Evolutionary conservation across 35 echinoderm and acorn worm genomes (phyloP), one percentile per base, ranked within the genome.

Genomic region (Patiria miniata): DNA sequence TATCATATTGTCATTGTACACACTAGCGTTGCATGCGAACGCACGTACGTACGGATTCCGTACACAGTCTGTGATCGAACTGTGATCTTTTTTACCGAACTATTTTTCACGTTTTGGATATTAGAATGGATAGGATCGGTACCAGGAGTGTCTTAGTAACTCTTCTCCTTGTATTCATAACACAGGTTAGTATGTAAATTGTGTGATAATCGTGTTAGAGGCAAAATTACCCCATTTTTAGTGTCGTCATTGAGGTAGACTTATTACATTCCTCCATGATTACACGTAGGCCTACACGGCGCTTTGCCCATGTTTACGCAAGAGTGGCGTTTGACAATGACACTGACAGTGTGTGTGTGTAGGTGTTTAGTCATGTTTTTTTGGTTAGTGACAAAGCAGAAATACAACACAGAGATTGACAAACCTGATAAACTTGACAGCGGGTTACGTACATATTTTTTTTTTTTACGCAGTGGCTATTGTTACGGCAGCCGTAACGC

Each of bases 91-190:
- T 73, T 9, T 73, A 8, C 65, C 1, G 22, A 34, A 23, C 18
- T 33, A 32, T 73, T 73, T 36, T 73, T 73, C 26, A 73, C 65
- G 29, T 73, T 34, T 26, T 32, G 29, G 65, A 73, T 4, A n/a
- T 60, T 60, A 6, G 57, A 26, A 73, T 73, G 65, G 65, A 34
- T 22, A 73, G 65, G 34, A 34, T 32, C 34, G 29, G 34, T 73
- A 34, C 65, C 65, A 14, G 26, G 65, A 30, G 65, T 73, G 65
- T 73, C 65, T 73, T 73, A 73, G 21, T 73, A 32, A 32, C 65
- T 7, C 14, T 73, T 73, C 26, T 73, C 29, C 34, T 73, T 73
- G 34, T 73, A 73, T 73, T 73, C 8, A 34, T 73, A 73, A 9
- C 65, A 73, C 65, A 73, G 65, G 65, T 73, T 26, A 73, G 65